Evolutionary conservation across 2,113 vertebrate genomes (phyloP).

Genomic region (Struthio camelus): DNA sequence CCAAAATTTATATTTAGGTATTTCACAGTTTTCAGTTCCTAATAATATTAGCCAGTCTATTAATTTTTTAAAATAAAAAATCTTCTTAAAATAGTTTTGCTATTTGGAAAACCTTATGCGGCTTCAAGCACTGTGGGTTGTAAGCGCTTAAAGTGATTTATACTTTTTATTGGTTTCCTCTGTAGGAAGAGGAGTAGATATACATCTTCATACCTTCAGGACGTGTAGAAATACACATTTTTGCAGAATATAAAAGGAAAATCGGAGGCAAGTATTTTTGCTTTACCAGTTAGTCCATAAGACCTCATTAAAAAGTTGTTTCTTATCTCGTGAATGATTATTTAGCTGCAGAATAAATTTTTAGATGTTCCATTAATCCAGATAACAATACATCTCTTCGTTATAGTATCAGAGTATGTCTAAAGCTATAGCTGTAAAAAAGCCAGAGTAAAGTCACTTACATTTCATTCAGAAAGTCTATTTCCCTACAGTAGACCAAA

Average conservation of each 20-base stretch:
- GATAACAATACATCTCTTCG: background rate
- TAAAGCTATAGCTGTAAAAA: background rate
- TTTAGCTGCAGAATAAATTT: background rate
- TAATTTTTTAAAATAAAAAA: background rate
- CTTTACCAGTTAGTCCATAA: background rate
- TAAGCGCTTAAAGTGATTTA: background rate
- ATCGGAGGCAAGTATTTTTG: background rate
- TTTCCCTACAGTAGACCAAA: background rate
- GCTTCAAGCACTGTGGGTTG: background rate
- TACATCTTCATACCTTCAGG: background rate
- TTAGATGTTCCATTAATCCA: background rate
- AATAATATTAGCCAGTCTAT: background rate
- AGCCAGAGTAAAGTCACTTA: background rate
- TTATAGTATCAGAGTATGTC: background rate
- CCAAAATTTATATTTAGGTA: background rate
- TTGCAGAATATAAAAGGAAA: background rate
- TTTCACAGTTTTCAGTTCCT: background rate
- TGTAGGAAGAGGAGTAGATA: background rate
- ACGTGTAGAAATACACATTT: background rate
- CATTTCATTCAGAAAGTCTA: background rate
- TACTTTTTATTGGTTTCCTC: background rate
- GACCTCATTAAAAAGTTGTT: background rate
- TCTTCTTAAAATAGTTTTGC: background rate
- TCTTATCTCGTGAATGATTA: background rate
- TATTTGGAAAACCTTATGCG: background rate